phyloP scores from a whole-genome alignment of 2,888 invertebrate genomes.

The Elysia crispata region DNA sequence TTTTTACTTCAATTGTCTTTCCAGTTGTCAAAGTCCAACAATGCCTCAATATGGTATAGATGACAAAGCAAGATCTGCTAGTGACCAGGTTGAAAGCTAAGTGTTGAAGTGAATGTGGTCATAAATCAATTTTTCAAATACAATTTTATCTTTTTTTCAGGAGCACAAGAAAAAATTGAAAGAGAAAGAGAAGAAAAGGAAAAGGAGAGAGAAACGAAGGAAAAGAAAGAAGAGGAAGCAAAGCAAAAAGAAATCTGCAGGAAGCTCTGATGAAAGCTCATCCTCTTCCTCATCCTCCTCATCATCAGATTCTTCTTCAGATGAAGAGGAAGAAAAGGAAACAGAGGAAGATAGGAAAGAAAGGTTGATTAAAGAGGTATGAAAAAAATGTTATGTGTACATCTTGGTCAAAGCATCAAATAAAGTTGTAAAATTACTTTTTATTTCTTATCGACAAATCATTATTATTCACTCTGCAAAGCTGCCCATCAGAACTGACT shows the following conservation, averaged over 20 bases:
- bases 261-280: conserved; percentile 54
- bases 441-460: too few species aligned
- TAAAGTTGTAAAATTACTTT: too few species aligned
- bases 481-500: too few species aligned
- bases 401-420: too few species aligned
- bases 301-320: conserved; percentile 34
- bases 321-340: conserved; percentile 32
- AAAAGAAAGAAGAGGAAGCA: conserved; percentile 65
- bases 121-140: background rate
- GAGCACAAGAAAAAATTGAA: conserved; percentile 68
- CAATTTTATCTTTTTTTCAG: conserved; percentile 53
- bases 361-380: conserved; percentile 41
- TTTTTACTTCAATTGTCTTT: too few species aligned
- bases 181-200: conserved; percentile 66
- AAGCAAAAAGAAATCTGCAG: conserved; percentile 57
- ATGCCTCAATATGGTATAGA: too few species aligned
- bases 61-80: too few species aligned
- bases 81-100: too few species aligned
- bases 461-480: too few species aligned
- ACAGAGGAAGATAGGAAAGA: conserved; percentile 37
- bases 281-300: conserved; percentile 36
- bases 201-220: conserved; percentile 64
- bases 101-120: background rate
- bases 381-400: background rate
- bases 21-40: too few species aligned